Evolutionary conservation across 2,888 invertebrate species (phyloP).

Genomic region (Metalampra italica): DNA sequence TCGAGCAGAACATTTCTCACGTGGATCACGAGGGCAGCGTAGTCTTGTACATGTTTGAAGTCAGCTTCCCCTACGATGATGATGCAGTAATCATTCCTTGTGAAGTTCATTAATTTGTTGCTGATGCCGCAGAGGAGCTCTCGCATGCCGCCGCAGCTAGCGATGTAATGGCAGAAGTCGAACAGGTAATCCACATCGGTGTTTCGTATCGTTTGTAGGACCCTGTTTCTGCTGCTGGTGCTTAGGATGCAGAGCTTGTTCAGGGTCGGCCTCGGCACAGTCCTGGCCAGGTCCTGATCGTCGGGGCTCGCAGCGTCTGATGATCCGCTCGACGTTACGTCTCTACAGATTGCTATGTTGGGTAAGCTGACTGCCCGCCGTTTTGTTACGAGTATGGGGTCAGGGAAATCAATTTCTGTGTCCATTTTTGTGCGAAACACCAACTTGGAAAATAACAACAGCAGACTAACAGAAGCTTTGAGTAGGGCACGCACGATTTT

Average conservation of each 20-base stretch:
- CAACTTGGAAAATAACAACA: no score
- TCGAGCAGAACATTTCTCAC: not conserved
- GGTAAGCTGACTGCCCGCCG: no score
- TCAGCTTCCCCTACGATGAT: not conserved
- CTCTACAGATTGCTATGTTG: no score
- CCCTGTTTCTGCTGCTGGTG: not conserved
- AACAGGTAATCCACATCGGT: not conserved
- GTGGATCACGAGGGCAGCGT: not conserved
- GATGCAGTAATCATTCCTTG: conserved; percentile 1
- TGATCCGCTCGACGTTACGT: no score
- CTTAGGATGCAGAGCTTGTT: not conserved
- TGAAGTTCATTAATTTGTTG: not conserved
- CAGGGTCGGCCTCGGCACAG: no score
- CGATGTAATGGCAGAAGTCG: not conserved
- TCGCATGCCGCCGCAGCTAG: not conserved
- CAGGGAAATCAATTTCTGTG: no score
- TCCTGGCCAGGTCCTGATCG: no score
- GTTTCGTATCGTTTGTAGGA: not conserved
- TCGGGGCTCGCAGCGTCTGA: no score
- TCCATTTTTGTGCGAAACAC: no score
- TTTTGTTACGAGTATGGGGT: no score
- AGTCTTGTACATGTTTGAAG: not conserved
- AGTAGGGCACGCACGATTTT: no score
- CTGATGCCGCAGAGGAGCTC: not conserved
- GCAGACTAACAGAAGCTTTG: no score